phyloP scores from a whole-genome alignment of 2,797 vertebrate genomes.

The Sciurus carolinensis region DNA sequence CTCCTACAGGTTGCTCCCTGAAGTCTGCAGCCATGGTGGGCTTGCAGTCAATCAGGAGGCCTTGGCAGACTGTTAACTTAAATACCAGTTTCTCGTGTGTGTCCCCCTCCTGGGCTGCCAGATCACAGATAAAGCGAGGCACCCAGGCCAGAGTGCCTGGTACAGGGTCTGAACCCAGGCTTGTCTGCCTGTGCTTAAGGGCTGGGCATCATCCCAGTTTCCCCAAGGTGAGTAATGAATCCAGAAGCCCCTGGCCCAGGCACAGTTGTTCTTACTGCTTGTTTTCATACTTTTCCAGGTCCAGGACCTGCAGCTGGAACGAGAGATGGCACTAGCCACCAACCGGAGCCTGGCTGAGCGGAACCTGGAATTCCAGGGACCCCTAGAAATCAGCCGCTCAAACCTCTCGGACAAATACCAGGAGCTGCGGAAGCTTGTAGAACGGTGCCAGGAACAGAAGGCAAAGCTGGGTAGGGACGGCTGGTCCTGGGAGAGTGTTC shows the following conservation, averaged over 20 bases:
- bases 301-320: slow-evolving; percentile 96
- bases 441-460: slow-evolving; percentile 93
- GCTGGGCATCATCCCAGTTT: neutral
- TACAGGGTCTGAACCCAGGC: neutral
- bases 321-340: slow-evolving; percentile 96
- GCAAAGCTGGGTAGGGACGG: slow-evolving; percentile 91
- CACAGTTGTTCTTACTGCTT: neutral
- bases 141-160: neutral
- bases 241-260: neutral
- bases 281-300: slow-evolving; percentile 88
- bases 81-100: neutral
- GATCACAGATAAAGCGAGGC: neutral
- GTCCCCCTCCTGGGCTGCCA: neutral
- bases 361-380: slow-evolving; percentile 94
- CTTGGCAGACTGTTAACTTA: neutral
- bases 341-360: slow-evolving; percentile 96
- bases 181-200: neutral
- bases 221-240: neutral
- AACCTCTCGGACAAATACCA: slow-evolving; percentile 93
- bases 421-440: slow-evolving; percentile 92
- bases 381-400: slow-evolving; percentile 92
- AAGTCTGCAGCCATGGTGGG: fast-evolving
- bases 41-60: too few relatives aligned
- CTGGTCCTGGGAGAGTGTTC: neutral
- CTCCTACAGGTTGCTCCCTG: neutral